These are phyloP conservation scores for Numida meleagris DNA, from an alignment of 2,113 vertebrate species.

Conservation along the genomic window DNA sequence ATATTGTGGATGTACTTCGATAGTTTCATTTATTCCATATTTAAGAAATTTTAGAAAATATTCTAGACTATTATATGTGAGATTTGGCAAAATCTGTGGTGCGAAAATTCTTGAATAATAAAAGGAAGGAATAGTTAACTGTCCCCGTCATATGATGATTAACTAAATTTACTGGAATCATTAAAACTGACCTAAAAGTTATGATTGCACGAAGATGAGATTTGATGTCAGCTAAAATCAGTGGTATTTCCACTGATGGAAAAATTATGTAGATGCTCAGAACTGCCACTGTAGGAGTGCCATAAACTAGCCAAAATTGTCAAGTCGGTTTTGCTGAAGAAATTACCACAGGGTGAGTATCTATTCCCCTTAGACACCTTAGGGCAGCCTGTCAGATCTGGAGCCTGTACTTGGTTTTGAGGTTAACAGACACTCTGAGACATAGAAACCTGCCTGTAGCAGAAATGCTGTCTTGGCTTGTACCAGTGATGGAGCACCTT, in stretches of 20 bases:
- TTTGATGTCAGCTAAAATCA: not conserved
- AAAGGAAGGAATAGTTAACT: not conserved
- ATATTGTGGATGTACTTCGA: not conserved
- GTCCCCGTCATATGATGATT: not conserved
- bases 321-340: not conserved
- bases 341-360: not conserved
- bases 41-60: not conserved
- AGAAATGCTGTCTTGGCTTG: no score
- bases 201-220: not conserved
- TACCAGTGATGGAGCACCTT: no score
- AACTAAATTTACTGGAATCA: slow-evolving; percentile 1
- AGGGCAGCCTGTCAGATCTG: not conserved
- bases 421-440: no score
- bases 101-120: not conserved
- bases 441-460: not conserved
- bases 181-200: not conserved
- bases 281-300: rapidly evolving
- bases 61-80: not conserved
- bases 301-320: not conserved
- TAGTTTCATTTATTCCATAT: not conserved
- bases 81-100: not conserved
- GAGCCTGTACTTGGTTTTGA: not conserved
- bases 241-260: not conserved
- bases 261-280: not conserved
- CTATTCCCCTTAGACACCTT: not conserved